Percentiles rank a stretch among this genome's conserved stretches.
These are phyloP conservation scores for Morphnarchus princeps DNA, from an alignment of 2,113 vertebrate species.

Conservation along the genomic window DNA sequence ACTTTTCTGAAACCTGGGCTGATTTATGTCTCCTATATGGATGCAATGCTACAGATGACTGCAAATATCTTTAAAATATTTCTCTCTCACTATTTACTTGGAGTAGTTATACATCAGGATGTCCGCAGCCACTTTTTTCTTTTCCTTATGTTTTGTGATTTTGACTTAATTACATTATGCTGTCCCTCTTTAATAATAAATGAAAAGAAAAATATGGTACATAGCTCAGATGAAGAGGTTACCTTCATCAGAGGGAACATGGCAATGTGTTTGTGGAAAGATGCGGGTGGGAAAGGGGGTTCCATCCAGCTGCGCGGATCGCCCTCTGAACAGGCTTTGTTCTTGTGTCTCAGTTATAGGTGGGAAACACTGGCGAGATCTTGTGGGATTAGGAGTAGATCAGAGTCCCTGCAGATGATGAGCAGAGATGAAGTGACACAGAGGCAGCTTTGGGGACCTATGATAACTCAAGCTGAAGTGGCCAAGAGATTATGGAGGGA, in stretches of 20 bases:
- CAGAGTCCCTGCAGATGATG: background rate
- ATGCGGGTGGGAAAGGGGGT: fast-evolving
- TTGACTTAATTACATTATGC: background rate
- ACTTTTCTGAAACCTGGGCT: background rate
- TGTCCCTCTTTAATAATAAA: background rate
- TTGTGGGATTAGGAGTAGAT: background rate
- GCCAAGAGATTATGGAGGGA: background rate
- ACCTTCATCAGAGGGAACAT: background rate
- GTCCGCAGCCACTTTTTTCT: background rate
- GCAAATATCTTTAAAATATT: background rate
- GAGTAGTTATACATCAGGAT: background rate
- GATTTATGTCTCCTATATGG: background rate
- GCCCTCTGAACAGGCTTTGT: background rate
- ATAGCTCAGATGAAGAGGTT: background rate
- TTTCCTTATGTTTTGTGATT: background rate
- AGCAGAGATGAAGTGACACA: background rate
- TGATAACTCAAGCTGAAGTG: background rate
- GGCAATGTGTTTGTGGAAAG: background rate
- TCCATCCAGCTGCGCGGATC: background rate
- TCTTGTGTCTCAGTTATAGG: background rate
- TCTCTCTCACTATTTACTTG: background rate
- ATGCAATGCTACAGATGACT: background rate
- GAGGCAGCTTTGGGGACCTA: background rate
- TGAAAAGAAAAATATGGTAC: background rate
- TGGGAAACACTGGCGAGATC: background rate